phyloP scores from a whole-genome alignment of 2,113 vertebrate species.

The Mobula birostris region DNA sequence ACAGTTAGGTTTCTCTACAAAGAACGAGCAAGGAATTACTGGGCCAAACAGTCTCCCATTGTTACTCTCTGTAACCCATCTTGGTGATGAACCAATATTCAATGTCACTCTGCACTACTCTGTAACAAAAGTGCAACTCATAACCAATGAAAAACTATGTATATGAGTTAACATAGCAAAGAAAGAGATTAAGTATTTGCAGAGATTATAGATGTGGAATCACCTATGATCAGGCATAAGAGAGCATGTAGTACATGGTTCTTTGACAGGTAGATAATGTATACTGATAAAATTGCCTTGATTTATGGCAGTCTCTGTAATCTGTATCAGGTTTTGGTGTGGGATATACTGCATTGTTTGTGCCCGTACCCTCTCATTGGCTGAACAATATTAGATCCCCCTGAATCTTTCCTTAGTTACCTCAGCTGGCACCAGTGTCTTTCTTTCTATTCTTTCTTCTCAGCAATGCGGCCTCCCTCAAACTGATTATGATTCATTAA shows the following conservation, averaged over 20 bases:
- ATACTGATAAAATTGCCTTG: neutral
- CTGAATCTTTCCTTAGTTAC: neutral
- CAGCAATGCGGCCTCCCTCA: neutral
- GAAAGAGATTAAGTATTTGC: neutral
- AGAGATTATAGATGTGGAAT: neutral
- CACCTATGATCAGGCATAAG: no score
- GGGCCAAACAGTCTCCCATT: no score
- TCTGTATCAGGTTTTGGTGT: neutral
- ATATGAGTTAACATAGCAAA: neutral
- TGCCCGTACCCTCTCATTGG: neutral
- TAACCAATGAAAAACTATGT: neutral
- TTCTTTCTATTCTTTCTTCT: neutral
- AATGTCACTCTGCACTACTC: neutral
- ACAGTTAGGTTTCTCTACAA: no score
- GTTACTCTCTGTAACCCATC: no score
- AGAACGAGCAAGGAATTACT: no score
- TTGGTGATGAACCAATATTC: neutral
- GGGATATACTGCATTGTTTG: neutral
- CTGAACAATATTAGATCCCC: no score
- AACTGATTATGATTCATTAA: neutral
- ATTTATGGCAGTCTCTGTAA: neutral
- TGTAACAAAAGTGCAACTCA: neutral
- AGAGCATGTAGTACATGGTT: neutral
- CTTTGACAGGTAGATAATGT: neutral
- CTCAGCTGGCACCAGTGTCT: neutral